Conservation (phyloP, 2,888 invertebrate species). For the Omphaloscelis lunosa region DNA sequence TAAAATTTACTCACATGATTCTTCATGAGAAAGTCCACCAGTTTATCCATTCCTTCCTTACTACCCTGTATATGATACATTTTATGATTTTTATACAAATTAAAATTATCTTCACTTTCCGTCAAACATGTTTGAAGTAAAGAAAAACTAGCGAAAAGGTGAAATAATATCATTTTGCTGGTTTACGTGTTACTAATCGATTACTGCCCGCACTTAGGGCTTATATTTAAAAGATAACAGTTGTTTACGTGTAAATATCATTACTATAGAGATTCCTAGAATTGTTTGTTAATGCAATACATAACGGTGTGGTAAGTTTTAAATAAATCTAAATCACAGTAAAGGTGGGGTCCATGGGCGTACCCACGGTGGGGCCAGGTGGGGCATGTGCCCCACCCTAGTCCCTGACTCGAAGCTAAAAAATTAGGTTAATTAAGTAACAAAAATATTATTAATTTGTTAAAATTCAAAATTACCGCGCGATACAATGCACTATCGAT, state of each 20-base stretch:
- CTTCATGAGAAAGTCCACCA: constrained; percentile 56
- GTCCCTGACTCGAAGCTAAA: too few species aligned
- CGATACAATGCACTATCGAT: too few species aligned
- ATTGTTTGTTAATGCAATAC: constrained; percentile 18
- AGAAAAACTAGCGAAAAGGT: constrained; percentile 37
- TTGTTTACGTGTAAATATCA: constrained; percentile 15
- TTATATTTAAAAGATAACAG: constrained; percentile 65
- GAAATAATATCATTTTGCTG: constrained; percentile 55
- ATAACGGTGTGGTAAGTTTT: background rate
- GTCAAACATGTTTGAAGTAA: constrained; percentile 36
- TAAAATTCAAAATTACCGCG: too few species aligned
- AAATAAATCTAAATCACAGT: background rate
- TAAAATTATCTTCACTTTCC: constrained; percentile 52
- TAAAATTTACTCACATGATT: constrained; percentile 73
- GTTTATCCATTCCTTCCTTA: constrained; percentile 42
- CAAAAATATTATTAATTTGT: too few species aligned
- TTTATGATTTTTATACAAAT: constrained; percentile 62
- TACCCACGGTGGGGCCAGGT: too few species aligned
- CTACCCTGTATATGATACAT: constrained; percentile 59
- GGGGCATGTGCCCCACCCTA: too few species aligned
- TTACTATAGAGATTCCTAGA: constrained; percentile 30
- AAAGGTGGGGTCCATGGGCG: background rate
- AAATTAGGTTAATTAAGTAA: too few species aligned
- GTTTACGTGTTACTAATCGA: constrained; percentile 21
- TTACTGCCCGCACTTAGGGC: constrained; percentile 34